Evolutionary conservation across 2,113 vertebrate genomes (phyloP), one percentile per base, ranked within the genome.

Genomic region (Xenus cinereus): DNA sequence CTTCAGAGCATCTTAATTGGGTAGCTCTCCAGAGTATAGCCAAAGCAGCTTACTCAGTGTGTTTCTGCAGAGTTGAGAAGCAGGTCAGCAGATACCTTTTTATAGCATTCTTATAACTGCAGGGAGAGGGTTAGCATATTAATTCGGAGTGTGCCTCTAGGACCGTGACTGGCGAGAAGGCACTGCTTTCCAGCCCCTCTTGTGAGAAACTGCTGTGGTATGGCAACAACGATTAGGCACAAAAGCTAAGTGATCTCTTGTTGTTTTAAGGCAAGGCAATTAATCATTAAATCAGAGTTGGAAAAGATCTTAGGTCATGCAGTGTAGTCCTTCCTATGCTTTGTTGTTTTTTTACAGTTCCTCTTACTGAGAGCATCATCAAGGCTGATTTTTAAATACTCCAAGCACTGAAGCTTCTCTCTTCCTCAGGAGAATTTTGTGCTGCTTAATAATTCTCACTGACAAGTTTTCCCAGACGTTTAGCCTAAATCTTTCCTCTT

Each of bases 31-130:
- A 60, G 90, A 81, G 96, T n/a, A 69, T 57, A 92, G 86, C 62
- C 89, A 96, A 93, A 94, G 92, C 93, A 95, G 71, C 94, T 95
- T 87, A 82, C 94, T 97, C 95, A 86, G 91, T 94, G 12, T 85
- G 64, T 64, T 95, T 97, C 91, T 92, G 93, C 87, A 67, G 93
- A 96, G 97, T 97, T 98, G 97, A 97, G 92, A 92, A 96, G 78
- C 94, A 97, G 98, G 97, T 98, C 96, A 96, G 96, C 95, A 97
- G 85, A 62, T 89, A 97, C 94, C 97, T 98, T 98, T 98, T 97
- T 97, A 97, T 98, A 98, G 97, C 95, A 90, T 59, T 84, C 90
- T 96, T 84, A 45, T 89, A 97, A 94, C 95, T 95, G 79, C 87
- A 76, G 95, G 93, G 88, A 93, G 92, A 82, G 94, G 94, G 91